phyloP scores from a whole-genome alignment of 2,888 invertebrate species.

The Sepiola atlantica region DNA sequence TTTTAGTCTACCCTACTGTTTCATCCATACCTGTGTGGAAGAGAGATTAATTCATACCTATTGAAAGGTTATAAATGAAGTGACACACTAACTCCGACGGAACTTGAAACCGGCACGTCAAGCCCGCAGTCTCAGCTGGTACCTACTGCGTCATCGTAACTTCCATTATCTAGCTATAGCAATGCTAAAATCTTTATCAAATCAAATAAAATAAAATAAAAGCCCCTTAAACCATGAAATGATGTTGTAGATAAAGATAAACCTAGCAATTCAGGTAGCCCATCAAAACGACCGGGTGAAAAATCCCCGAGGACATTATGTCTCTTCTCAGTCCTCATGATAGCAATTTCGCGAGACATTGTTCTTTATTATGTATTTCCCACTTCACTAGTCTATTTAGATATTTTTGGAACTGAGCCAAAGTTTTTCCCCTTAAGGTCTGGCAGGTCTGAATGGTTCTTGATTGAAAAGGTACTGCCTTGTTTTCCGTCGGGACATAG shows the following conservation, averaged over 20 bases:
- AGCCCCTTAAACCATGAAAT: neutral
- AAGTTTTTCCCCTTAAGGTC: neutral
- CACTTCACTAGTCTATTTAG: neutral
- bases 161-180: too few species aligned
- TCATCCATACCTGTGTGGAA: too few species aligned
- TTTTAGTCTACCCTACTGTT: too few species aligned
- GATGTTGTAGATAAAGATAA: neutral
- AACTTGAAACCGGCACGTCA: too few species aligned
- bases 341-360: neutral
- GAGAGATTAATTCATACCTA: too few species aligned
- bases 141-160: too few species aligned
- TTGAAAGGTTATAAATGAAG: too few species aligned
- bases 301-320: neutral
- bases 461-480: neutral
- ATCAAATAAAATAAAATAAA: too few species aligned
- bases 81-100: too few species aligned
- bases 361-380: slow-evolving; percentile 19
- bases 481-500: neutral
- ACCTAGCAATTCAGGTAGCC: neutral
- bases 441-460: slow-evolving; percentile 21
- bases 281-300: neutral
- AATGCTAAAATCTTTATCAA: too few species aligned
- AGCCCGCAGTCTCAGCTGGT: too few species aligned
- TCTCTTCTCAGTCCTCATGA: neutral
- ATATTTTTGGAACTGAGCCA: neutral